Base-by-base conservation (phyloP, 1,140 invertebrate species). In the Neodiprion lecontei region DNA sequence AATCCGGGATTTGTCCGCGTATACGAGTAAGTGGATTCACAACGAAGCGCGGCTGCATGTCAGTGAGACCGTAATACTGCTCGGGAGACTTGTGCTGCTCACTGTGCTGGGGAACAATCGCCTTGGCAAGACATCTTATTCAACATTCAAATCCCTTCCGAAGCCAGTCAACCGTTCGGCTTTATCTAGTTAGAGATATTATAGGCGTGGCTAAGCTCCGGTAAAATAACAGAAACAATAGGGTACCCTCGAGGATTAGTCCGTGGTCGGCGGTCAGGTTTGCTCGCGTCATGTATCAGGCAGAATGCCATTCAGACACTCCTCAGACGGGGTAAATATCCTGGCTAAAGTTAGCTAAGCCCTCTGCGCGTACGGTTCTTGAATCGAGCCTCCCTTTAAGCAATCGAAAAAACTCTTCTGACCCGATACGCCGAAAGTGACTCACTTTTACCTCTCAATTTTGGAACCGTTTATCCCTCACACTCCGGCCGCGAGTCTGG, bases 161-260 rank as follows among this genome's bases (percentile, higher is more conserved):
- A 12, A 17, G 53, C 53, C 53, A 17, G 53, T 17, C n/a, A 61
- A 61, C 53, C 53, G 53, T 17, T 61, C 53, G 53, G 53, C 53
- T 61, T 61, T 61, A 61, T 61, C 53, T 61, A 61, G 53, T 61
- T 61, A 61, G 53, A 61, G 53, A 61, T 61, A 61, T 14, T 61
- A 61, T 17, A 61, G 53, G 53, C 53, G 53, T 61, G 53, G 53
- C 53, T 61, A 61, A 61, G 53, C 53, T 61, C 53, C 5, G 9
- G 53, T 61, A 17, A 61, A 61, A 61, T 61, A 61, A 61, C 53
- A 61, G 53, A 61, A 61, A 61, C 53, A 61, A 61, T 61, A 17
- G 53, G 53, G 53, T 61, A 61, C 11, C 53, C n/a, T 61, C 9
- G n/a, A 17, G 7, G 53, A 61, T 61, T 61, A 61, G 53, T 17